These are phyloP conservation scores for Meloidogyne floridensis DNA, from an alignment of 1,140 invertebrate species.

Conservation along the genomic window DNA sequence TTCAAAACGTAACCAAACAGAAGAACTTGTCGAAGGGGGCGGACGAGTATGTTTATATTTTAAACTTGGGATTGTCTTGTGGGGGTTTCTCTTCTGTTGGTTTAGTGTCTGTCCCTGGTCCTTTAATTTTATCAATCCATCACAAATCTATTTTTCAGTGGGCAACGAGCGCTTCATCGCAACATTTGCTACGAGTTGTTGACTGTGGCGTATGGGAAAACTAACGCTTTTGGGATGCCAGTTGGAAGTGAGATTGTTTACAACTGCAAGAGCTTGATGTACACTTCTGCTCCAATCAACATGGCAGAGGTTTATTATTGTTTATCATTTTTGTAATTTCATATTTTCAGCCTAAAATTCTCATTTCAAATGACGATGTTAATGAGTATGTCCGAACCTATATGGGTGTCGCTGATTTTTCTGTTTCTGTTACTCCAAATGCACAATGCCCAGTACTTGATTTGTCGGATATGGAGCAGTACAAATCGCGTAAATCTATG, in stretches of 20 bases:
- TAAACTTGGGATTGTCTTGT: background rate
- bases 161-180: slow-evolving; percentile 40
- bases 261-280: slow-evolving; percentile 39
- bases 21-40: slow-evolving; percentile 39
- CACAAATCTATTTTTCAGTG: slow-evolving; percentile 26
- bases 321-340: background rate
- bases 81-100: background rate
- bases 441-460: slow-evolving; percentile 22
- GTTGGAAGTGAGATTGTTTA: slow-evolving; percentile 37
- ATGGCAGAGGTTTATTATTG: background rate
- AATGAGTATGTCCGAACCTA: slow-evolving; percentile 37
- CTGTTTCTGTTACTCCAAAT: slow-evolving; percentile 39
- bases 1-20: slow-evolving; percentile 26
- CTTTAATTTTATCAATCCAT: too few species aligned
- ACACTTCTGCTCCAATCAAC: slow-evolving; percentile 37
- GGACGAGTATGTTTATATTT: slow-evolving; percentile 34
- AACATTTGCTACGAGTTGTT: slow-evolving; percentile 42
- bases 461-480: slow-evolving; percentile 32
- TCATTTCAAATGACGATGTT: slow-evolving; percentile 32
- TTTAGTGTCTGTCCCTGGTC: background rate
- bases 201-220: slow-evolving; percentile 38
- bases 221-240: slow-evolving; percentile 33
- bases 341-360: slow-evolving; percentile 33
- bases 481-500: slow-evolving; percentile 34
- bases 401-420: slow-evolving; percentile 16